phyloP scores from a whole-genome alignment of 2,113 vertebrate species.

The Dicaeum eximium region DNA sequence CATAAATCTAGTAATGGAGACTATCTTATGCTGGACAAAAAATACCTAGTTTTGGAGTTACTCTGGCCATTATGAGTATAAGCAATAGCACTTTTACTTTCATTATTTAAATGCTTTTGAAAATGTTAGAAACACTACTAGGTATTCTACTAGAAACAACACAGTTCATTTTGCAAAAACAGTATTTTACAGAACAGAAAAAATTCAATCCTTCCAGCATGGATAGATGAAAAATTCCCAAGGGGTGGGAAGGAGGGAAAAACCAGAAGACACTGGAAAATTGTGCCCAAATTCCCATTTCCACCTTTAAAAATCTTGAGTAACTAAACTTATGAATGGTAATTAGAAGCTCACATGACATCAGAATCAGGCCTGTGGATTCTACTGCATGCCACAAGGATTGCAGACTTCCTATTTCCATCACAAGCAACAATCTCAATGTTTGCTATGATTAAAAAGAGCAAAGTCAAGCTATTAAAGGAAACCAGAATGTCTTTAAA shows the following conservation, averaged over 20 bases:
- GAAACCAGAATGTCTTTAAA: not conserved
- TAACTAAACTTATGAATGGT: not conserved
- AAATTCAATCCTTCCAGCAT: not conserved
- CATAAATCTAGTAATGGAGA: not conserved
- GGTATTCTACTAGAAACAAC: not conserved
- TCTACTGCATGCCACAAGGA: not conserved
- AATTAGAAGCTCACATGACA: not conserved
- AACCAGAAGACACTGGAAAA: not conserved
- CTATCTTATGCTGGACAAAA: not conserved
- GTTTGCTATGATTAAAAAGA: not conserved
- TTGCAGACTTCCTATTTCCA: not conserved
- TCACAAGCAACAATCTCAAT: not conserved
- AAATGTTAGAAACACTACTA: not conserved
- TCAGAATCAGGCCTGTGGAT: not conserved
- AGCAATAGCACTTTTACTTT: not conserved
- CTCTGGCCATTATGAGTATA: not conserved
- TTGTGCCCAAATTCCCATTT: not conserved
- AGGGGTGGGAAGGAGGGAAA: not conserved
- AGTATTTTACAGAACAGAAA: not conserved
- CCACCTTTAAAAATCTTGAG: not conserved
- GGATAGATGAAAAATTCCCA: not conserved
- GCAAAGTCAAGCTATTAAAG: not conserved
- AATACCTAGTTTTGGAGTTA: not conserved
- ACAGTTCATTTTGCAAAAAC: not conserved
- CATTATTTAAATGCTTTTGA: not conserved